Base-by-base conservation (phyloP, 2,888 invertebrate genomes). In the Luffia ferchaultella region DNA sequence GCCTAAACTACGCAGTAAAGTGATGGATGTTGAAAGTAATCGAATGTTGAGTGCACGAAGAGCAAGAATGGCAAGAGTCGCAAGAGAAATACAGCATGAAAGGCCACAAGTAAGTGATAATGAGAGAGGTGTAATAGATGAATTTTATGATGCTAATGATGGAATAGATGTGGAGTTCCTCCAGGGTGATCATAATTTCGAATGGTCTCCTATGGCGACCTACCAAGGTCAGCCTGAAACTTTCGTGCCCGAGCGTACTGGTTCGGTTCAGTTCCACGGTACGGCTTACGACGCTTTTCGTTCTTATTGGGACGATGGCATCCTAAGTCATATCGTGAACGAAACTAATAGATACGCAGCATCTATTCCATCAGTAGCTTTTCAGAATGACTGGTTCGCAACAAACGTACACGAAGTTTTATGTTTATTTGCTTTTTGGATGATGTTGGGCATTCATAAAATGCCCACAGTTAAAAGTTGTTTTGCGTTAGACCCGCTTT, bases 371-470 rank as follows among this genome's bases (percentile, higher is more conserved):
- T 43, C 49, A 17, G 44, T 20, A 43, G 2, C 20, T 20, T 50
- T 50, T 18, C 40, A 45, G 20, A 40, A n/a, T 5, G 18, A 45
- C 5, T 49, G 49, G 49, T 49, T 43, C 16, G 7, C 15, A 16
- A 49, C 49, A 2, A 49, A 44, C 15, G 17, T 1, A 5, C 16
- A 49, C 18, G 49, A 49, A 30, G 30, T 49, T 2, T 15, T 49
- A 12, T 16, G 16, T 16, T 16, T 49, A 17, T 45, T 51, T 15
- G 41, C 40, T 7, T 51, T 51, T 16, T 51, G 48, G 47, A 51
- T 51, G 44, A 47, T 51, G 51, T 18, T 48, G 1, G 44, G 46
- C 15, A 43, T 51, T 7, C 16, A 48, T 16, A 7, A 16, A 16
- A 44, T 48, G 47, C 51, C 51, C 3, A 30, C 30, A 2, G 45